Evolutionary conservation across 2,797 vertebrate genomes (phyloP).

Genomic region (Coccyzus lansbergi): DNA sequence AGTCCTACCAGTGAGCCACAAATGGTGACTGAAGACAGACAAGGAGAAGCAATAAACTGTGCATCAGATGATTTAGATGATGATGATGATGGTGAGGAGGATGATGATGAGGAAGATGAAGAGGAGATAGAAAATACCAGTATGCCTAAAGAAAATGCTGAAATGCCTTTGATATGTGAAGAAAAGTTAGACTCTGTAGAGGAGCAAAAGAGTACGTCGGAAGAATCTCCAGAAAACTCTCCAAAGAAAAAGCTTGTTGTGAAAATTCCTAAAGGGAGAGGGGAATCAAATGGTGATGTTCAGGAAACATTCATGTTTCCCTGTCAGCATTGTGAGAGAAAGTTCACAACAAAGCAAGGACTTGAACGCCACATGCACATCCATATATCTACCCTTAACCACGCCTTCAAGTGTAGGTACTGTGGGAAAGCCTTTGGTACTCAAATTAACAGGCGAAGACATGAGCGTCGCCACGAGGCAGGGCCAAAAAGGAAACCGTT

Average conservation of each 20-base stretch:
- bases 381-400: constrained; percentile 84
- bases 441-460: constrained; percentile 92
- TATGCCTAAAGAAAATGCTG: constrained; percentile 58
- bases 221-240: constrained; percentile 74
- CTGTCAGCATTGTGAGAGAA: constrained; percentile 94
- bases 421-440: constrained; percentile 96
- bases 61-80: constrained; percentile 64
- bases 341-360: constrained; percentile 94
- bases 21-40: constrained; percentile 49
- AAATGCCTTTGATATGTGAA: constrained; percentile 74
- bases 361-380: constrained; percentile 95
- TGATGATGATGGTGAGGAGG: constrained; percentile 64
- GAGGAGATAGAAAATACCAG: constrained; percentile 65
- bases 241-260: constrained; percentile 65
- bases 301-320: constrained; percentile 86
- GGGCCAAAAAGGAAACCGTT: constrained; percentile 86
- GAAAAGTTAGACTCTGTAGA: constrained; percentile 78
- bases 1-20: constrained; percentile 39
- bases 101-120: constrained; percentile 72
- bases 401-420: constrained; percentile 94
- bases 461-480: constrained; percentile 93
- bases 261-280: constrained; percentile 68
- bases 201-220: constrained; percentile 71
- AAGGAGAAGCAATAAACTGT: constrained; percentile 37
- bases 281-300: constrained; percentile 84